A percentile compares a stretch with the other conserved stretches of the same genome.
phyloP scores from a whole-genome alignment of 2,797 vertebrate genomes.

The Schizopygopsis pylzovi region DNA sequence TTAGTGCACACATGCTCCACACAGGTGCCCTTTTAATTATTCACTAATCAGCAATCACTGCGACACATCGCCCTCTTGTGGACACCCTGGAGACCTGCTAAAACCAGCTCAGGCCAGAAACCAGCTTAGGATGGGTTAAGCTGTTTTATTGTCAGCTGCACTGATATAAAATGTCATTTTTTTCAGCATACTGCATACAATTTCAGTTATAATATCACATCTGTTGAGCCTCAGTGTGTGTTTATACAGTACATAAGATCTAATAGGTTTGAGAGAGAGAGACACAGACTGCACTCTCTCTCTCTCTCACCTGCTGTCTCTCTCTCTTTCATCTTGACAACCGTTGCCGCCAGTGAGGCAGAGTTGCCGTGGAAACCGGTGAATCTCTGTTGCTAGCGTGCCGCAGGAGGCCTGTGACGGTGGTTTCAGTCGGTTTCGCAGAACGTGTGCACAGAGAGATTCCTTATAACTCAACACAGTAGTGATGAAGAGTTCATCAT shows the following conservation, averaged over 20 bases:
- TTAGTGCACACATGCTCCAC: too few relatives aligned
- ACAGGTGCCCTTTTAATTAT: too few relatives aligned
- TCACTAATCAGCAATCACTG: too few relatives aligned
- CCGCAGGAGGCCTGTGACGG: conserved; percentile 26
- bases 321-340: conserved; percentile 48
- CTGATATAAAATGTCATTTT: not conserved
- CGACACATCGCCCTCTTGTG: too few relatives aligned
- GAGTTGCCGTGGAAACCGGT: conserved; percentile 58
- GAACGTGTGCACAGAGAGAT: not conserved
- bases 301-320: conserved; percentile 13
- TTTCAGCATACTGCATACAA: not conserved
- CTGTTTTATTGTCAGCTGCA: not conserved
- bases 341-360: too few relatives aligned
- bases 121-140: not conserved
- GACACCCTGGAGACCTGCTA: not conserved
- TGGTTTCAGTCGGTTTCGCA: conserved; percentile 45
- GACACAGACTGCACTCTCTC: not conserved
- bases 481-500: not conserved
- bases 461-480: not conserved
- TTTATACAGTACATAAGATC: not conserved
- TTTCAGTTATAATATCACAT: not conserved
- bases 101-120: not conserved
- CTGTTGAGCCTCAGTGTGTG: not conserved
- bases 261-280: not conserved
- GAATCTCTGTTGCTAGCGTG: conserved; percentile 47